phyloP scores from a whole-genome alignment of 2,113 vertebrate species.

The Grammomys surdaster region DNA sequence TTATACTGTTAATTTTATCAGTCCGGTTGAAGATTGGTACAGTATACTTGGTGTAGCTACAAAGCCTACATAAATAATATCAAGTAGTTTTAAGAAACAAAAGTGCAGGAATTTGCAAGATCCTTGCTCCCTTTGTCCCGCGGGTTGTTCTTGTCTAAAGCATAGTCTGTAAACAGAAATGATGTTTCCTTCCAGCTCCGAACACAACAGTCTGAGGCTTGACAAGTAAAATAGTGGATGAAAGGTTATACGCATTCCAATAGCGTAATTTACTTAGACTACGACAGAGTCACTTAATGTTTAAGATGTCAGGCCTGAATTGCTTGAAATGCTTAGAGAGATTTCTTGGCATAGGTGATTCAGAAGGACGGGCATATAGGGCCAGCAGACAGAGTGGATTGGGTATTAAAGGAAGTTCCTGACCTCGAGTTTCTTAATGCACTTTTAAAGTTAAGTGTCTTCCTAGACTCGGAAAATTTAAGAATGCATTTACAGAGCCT shows the following conservation, averaged over 20 bases:
- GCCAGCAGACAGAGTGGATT: neutral
- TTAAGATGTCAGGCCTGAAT: neutral
- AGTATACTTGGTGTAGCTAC: neutral
- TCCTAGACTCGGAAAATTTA: neutral
- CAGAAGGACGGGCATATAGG: neutral
- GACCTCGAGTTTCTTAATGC: neutral
- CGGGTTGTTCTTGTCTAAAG: neutral
- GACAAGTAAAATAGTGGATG: neutral
- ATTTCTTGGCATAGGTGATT: neutral
- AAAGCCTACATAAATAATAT: neutral
- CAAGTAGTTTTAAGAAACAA: neutral
- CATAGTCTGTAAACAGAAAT: neutral
- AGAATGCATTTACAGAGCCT: neutral
- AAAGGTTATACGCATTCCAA: neutral
- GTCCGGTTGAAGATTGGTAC: neutral
- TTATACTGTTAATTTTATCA: constrained; percentile 2
- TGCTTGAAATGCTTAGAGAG: neutral
- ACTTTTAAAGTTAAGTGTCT: neutral
- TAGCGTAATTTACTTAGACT: neutral
- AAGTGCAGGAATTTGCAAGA: neutral
- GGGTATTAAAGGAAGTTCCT: neutral
- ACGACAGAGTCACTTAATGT: constrained; percentile 9
- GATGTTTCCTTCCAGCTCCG: neutral
- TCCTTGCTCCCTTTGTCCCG: neutral
- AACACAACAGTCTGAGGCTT: neutral